Evolutionary conservation across 1,140 invertebrate genomes (phyloP), one percentile per base, ranked within the genome.

Genomic region (Hyles vespertilio): DNA sequence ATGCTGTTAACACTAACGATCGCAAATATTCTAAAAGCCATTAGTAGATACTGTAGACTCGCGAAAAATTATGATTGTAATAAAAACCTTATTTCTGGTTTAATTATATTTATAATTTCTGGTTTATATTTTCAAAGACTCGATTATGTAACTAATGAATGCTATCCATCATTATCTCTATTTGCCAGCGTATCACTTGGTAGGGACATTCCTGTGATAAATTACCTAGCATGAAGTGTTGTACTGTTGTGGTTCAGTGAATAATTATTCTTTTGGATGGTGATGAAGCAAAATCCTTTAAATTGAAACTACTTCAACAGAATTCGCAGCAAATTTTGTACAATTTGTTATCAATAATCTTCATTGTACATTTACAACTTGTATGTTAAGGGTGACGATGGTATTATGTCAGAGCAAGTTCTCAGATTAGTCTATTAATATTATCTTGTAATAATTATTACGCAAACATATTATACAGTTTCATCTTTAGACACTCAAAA

Each of bases 21-120:
- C 2, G 22, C 22, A 22, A 22, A 22, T 22, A 1, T 22, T 22
- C 22, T 22, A 22, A 22, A 22, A 22, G 22, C 0, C 22, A 22
- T 22, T 22, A 22, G 22, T 22, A 22, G 22, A 22, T 22, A 22
- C 22, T 22, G 22, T 22, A 22, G 22, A 22, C 22, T 22, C 22
- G 22, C 22, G 22, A 22, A 22, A 22, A 22, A 22, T 22, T 22
- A 22, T 22, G 22, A 22, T 22, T 22, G 22, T 22, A 22, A 45
- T 45, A n/a, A 8, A 45, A 7, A 1, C 7, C 43, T 45, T 45
- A 45, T n/a, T 45, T 45, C n/a, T 45, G 7, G 7, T 45, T 45
- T 45, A 3, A 2, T 8, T 45, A 45, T 51, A 94, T 94, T 1
- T 96, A 95, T 69, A 45, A 2, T 8, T 45, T 45, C n/a, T 45